A percentile compares a stretch with the other conserved stretches of the same genome.
These are phyloP conservation scores for Gerris buenoi DNA, from an alignment of 1,140 invertebrate species.

Conservation along the genomic window DNA sequence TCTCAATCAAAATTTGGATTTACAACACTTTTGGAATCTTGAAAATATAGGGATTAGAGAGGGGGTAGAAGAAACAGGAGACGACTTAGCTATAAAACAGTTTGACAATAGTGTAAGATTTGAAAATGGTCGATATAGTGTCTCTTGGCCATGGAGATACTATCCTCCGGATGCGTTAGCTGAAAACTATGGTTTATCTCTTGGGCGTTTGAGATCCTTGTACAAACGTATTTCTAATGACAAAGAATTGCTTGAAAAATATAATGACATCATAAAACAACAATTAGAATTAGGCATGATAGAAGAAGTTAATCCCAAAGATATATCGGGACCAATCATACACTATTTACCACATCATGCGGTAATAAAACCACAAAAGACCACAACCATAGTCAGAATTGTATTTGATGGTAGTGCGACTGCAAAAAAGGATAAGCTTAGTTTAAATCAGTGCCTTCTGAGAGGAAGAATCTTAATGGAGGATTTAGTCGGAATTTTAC, in stretches of 20 bases:
- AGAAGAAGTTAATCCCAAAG: not conserved
- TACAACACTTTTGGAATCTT: not conserved
- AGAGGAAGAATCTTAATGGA: not conserved
- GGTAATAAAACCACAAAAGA: not conserved
- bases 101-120: not conserved
- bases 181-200: not conserved
- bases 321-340: not conserved
- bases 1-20: not conserved
- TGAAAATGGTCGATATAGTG: not conserved
- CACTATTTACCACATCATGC: not conserved
- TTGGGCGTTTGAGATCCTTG: not conserved
- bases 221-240: not conserved
- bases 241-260: not conserved
- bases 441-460: not conserved
- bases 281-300: not conserved
- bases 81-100: not conserved
- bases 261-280: not conserved
- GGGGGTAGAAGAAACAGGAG: not conserved
- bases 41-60: not conserved
- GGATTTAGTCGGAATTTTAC: not conserved
- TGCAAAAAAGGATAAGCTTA: not conserved
- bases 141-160: not conserved
- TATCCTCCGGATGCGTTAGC: not conserved
- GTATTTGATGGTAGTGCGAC: not conserved
- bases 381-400: not conserved